A percentile compares a stretch with the other conserved stretches of the same genome.
phyloP scores from a whole-genome alignment of 92 coral and sea anemone genomes.

The Bergia puertoricense region DNA sequence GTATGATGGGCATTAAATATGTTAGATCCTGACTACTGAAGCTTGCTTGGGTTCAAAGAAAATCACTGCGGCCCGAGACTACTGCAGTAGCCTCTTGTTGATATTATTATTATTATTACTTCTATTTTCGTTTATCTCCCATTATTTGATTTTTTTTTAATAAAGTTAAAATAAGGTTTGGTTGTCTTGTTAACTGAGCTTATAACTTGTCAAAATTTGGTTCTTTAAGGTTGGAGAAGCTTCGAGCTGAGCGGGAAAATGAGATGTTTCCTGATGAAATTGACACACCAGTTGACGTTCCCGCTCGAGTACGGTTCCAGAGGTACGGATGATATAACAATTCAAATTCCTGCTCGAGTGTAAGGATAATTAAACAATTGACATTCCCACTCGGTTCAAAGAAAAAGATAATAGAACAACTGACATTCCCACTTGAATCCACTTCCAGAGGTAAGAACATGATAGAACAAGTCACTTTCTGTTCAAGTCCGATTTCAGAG shows the following conservation, averaged over 20 bases:
- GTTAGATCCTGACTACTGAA: no score
- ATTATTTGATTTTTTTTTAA: no score
- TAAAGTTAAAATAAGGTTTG: no score
- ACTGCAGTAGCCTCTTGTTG: no score
- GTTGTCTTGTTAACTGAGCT: not conserved
- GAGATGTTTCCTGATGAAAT: slow-evolving; percentile 98
- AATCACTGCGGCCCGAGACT: no score
- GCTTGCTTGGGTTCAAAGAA: no score
- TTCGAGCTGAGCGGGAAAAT: slow-evolving; percentile 96
- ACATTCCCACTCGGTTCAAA: not conserved
- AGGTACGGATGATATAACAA: slow-evolving; percentile 55
- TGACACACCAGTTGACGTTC: slow-evolving; percentile 87
- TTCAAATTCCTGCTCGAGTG: not conserved
- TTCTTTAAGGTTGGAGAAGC: slow-evolving; percentile 75
- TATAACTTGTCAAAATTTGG: not conserved
- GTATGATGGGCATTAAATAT: no score
- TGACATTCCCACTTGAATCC: not conserved
- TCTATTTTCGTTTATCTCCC: no score
- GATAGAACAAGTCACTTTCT: not conserved
- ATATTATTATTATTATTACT: no score
- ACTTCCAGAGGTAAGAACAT: not conserved
- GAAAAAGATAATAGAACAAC: not conserved
- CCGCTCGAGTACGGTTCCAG: slow-evolving; percentile 93
- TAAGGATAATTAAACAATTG: no score
- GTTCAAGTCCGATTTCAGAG: not conserved